phyloP scores from a whole-genome alignment of 2,113 vertebrate genomes.

The human region DNA sequence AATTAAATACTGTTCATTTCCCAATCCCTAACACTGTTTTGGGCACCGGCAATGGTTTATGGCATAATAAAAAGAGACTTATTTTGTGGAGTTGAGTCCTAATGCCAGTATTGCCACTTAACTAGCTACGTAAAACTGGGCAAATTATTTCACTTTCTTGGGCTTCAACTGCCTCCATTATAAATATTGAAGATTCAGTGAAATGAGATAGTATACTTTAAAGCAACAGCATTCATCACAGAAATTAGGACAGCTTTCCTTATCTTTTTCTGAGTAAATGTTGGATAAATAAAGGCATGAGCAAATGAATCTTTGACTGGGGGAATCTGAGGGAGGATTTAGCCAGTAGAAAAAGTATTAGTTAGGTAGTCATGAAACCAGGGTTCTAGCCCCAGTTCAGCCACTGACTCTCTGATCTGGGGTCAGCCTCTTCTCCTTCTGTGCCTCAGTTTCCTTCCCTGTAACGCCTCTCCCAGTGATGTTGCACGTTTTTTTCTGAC shows the following conservation, averaged over 20 bases:
- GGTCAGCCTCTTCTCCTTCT: fast-evolving
- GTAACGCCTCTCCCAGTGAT: not conserved
- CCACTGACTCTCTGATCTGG: not conserved
- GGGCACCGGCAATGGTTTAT: too few species aligned
- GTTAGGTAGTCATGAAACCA: not conserved
- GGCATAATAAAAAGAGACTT: not conserved
- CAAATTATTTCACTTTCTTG: not conserved
- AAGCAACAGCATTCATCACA: not conserved
- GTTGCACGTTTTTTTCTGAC: not conserved
- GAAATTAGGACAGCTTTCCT: not conserved
- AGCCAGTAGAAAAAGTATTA: not conserved
- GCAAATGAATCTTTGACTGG: not conserved
- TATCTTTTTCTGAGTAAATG: not conserved
- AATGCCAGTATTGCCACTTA: not conserved
- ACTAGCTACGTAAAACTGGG: not conserved
- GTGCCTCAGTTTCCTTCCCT: not conserved
- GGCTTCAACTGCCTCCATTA: not conserved
- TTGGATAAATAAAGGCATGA: not conserved
- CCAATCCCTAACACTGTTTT: not conserved
- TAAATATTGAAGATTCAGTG: not conserved
- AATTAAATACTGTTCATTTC: not conserved
- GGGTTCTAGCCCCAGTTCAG: fast-evolving
- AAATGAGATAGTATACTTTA: not conserved
- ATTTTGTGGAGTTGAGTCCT: not conserved
- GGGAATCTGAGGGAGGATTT: not conserved